Evolutionary conservation across 1,140 invertebrate species (phyloP).

Genomic region (Listronotus oregonensis): DNA sequence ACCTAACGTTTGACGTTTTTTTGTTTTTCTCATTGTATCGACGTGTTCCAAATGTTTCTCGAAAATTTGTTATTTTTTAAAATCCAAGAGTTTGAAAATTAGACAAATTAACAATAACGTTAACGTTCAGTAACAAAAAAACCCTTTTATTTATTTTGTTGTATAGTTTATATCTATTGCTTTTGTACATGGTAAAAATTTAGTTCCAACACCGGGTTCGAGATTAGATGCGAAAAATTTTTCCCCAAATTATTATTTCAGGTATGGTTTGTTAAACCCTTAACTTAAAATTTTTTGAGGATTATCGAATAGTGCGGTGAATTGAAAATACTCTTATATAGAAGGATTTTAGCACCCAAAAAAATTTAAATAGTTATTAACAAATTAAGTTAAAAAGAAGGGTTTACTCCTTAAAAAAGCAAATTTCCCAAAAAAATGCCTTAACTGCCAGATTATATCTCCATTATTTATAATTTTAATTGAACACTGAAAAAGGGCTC

Average conservation of each 20-base stretch:
- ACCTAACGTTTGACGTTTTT: background rate
- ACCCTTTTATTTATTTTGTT: conserved; percentile 43
- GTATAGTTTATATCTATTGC: conserved; percentile 41
- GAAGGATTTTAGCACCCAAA: no score
- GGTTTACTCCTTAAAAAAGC: no score
- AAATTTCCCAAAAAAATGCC: no score
- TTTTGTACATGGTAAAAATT: conserved; percentile 45
- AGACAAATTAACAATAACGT: conserved; percentile 40
- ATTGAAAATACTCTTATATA: no score
- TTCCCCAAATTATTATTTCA: conserved; percentile 46
- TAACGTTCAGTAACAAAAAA: conserved; percentile 43
- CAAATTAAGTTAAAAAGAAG: no score
- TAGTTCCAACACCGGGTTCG: conserved; percentile 43
- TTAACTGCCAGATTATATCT: no score
- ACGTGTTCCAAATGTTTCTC: background rate
- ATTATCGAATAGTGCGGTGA: background rate
- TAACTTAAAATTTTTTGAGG: conserved; percentile 18
- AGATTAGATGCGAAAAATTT: conserved; percentile 33
- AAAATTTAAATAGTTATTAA: no score
- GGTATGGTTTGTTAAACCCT: conserved; percentile 35
- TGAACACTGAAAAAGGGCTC: no score
- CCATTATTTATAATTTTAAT: no score
- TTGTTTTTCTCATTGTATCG: background rate
- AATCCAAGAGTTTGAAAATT: conserved; percentile 26
- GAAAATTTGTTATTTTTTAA: conserved; percentile 1